Percentiles rank a stretch among this genome's conserved stretches.
These are phyloP conservation scores for Acromyrmex heyeri DNA, from an alignment of 1,140 invertebrate species.

Conservation along the genomic window DNA sequence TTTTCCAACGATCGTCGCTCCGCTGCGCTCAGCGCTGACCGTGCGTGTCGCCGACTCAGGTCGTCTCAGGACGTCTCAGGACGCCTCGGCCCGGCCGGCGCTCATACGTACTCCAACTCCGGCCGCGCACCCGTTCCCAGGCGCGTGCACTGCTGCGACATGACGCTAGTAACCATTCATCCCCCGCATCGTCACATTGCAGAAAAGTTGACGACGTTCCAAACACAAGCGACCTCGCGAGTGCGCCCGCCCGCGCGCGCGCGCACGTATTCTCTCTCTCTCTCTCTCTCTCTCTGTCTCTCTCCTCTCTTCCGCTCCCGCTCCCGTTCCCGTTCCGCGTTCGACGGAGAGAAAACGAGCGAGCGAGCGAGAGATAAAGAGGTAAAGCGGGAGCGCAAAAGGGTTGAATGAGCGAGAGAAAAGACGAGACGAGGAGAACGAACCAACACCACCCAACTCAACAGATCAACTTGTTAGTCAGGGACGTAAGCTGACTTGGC, in stretches of 20 bases:
- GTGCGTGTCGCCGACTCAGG: conserved; percentile 42
- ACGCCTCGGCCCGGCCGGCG: conserved; percentile 36
- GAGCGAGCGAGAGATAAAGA: conserved; percentile 15
- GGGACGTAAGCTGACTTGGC: conserved; percentile 61
- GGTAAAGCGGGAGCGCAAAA: conserved; percentile 10
- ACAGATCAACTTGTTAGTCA: conserved; percentile 71
- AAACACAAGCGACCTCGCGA: conserved; percentile 70
- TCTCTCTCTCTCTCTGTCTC: no score
- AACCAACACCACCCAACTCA: conserved; percentile 87
- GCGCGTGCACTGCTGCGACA: conserved; percentile 71
- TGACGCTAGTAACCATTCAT: conserved; percentile 74
- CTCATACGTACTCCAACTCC: conserved; percentile 35
- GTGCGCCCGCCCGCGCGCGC: conserved; percentile 53
- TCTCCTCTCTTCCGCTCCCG: no score
- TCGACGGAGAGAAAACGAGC: conserved; percentile 34
- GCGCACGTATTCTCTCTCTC: background rate
- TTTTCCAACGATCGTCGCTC: conserved; percentile 65
- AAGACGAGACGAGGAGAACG: conserved; percentile 65
- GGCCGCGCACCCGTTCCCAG: conserved; percentile 68
- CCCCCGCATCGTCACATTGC: conserved; percentile 73
- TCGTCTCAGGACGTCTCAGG: conserved; percentile 3
- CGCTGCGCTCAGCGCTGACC: conserved; percentile 1
- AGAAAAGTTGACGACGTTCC: conserved; percentile 68
- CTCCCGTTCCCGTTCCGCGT: background rate
- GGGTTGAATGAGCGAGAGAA: conserved; percentile 17